Evolutionary conservation across 2,888 invertebrate genomes (phyloP).

Genomic region (Globia sparganii): DNA sequence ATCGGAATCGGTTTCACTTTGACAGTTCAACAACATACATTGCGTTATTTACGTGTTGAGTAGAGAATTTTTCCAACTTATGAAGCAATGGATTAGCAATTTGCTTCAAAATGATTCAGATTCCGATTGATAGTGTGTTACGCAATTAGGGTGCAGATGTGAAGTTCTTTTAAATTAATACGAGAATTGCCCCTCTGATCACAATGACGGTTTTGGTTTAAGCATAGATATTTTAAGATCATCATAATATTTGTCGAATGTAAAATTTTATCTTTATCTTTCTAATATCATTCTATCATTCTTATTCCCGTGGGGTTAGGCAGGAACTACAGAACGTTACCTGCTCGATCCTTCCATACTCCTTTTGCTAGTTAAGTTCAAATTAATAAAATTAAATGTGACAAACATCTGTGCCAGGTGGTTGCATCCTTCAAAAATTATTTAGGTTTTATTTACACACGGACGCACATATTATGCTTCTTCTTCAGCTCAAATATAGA

Average conservation of each 20-base stretch:
- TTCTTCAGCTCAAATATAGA: constrained; percentile 4
- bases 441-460: not conserved
- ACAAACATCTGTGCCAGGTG: not conserved
- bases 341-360: not conserved
- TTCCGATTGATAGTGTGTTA: too few relatives aligned
- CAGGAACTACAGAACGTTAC: not conserved
- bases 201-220: not conserved
- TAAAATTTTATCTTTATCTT: not conserved
- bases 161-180: too few relatives aligned
- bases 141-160: too few relatives aligned
- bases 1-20: too few relatives aligned
- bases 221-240: not conserved
- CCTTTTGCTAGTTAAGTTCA: not conserved
- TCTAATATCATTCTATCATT: too few relatives aligned
- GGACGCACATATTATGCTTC: not conserved
- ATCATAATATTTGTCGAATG: not conserved
- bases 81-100: too few relatives aligned
- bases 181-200: too few relatives aligned
- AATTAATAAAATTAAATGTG: not conserved
- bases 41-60: too few relatives aligned
- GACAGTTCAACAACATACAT: too few relatives aligned
- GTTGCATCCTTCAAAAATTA: too few relatives aligned
- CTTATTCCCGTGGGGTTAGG: not conserved
- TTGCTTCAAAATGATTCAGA: too few relatives aligned
- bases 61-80: too few relatives aligned